phyloP scores from a whole-genome alignment of 2,113 vertebrate genomes.

The Elgaria multicarinata region DNA sequence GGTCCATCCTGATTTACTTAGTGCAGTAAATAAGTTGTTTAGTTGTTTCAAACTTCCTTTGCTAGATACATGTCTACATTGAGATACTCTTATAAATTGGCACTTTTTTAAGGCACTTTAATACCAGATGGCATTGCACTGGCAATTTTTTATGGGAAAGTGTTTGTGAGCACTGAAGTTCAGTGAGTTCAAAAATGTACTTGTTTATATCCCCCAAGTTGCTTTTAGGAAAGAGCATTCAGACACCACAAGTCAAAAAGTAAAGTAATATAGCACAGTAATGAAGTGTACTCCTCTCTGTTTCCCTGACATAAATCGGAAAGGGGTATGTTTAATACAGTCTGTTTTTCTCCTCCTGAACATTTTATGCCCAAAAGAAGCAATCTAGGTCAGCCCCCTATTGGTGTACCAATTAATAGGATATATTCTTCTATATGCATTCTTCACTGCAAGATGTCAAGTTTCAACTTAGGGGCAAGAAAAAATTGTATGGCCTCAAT shows the following conservation, averaged over 20 bases:
- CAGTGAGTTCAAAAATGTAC: slow-evolving; percentile 51
- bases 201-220: slow-evolving; percentile 51
- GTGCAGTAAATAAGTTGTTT: neutral
- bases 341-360: slow-evolving; percentile 35
- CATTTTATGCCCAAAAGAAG: slow-evolving; percentile 53
- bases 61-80: neutral
- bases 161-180: slow-evolving; percentile 43
- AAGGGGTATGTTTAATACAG: slow-evolving; percentile 37
- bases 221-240: slow-evolving; percentile 52
- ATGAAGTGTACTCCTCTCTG: slow-evolving; percentile 52
- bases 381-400: slow-evolving; percentile 55
- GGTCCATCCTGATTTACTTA: neutral
- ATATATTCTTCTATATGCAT: slow-evolving; percentile 55
- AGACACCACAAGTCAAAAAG: slow-evolving; percentile 49
- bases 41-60: slow-evolving; percentile 23
- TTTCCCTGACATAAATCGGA: slow-evolving; percentile 45
- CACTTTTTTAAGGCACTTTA: slow-evolving; percentile 26
- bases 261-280: slow-evolving; percentile 29
- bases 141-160: slow-evolving; percentile 37
- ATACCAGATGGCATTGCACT: slow-evolving; percentile 40
- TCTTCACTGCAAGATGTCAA: slow-evolving; percentile 47
- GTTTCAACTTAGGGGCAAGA: slow-evolving; percentile 42
- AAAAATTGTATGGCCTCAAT: slow-evolving; percentile 43
- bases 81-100: slow-evolving; percentile 5
- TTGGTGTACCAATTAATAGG: slow-evolving; percentile 54